Evolutionary conservation across 2,113 vertebrate genomes (phyloP).

Genomic region (Odobenus rosmarus): DNA sequence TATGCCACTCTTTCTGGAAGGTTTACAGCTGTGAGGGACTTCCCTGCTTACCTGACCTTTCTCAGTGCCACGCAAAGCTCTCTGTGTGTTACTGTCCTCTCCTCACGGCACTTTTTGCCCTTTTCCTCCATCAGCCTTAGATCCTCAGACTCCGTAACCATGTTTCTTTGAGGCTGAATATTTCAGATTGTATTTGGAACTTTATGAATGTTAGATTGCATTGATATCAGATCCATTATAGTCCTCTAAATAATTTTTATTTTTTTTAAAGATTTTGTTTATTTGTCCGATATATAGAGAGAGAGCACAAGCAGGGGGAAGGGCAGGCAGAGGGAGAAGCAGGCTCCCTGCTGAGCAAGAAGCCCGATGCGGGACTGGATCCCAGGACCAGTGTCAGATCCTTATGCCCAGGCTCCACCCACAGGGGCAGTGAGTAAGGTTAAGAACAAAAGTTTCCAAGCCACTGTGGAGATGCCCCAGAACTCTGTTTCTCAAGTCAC

Average conservation of each 20-base stretch:
- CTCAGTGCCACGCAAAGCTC: not conserved
- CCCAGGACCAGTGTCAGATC: not conserved
- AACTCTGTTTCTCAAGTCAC: not conserved
- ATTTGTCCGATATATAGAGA: not conserved
- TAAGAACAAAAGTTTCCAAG: not conserved
- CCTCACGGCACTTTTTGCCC: not conserved
- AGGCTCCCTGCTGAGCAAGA: not conserved
- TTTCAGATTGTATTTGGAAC: not conserved
- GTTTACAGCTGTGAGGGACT: not conserved
- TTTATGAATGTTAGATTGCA: not conserved
- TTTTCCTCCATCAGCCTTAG: not conserved
- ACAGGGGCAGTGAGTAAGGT: not conserved
- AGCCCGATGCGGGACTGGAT: not conserved
- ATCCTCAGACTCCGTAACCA: not conserved
- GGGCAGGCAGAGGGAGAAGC: not conserved
- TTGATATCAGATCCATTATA: not conserved
- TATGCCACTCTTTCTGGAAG: not conserved
- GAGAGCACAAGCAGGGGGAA: not conserved
- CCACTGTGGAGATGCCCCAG: not conserved
- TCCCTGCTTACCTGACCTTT: not conserved
- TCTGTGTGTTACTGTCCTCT: not conserved
- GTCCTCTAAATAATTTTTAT: not conserved
- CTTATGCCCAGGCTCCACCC: not conserved
- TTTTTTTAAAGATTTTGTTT: not conserved
- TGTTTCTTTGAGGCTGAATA: not conserved